A percentile compares a stretch with the other conserved stretches of the same genome.
These are phyloP conservation scores for Penelope pileata DNA, from an alignment of 2,113 vertebrate species.

Conservation along the genomic window DNA sequence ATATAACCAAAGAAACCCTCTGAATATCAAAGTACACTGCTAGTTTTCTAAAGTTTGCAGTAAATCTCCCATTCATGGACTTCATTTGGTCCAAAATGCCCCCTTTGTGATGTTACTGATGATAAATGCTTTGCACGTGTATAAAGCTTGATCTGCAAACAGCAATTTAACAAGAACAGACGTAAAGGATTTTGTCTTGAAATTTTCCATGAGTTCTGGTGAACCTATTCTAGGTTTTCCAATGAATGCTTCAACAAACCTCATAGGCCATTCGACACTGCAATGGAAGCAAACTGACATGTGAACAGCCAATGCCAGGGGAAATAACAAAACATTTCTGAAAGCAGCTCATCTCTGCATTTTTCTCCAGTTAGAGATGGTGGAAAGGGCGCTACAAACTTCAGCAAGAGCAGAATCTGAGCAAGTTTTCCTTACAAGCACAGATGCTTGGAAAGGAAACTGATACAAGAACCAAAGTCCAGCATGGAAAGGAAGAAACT, in stretches of 20 bases:
- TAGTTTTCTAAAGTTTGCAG: background rate
- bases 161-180: background rate
- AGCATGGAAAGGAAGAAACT: background rate
- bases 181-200: background rate
- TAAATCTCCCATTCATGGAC: background rate
- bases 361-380: background rate
- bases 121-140: background rate
- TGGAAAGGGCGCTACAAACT: background rate
- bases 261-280: background rate
- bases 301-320: background rate
- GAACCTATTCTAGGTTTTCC: background rate
- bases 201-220: background rate
- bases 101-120: background rate
- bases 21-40: background rate
- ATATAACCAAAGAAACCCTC: background rate
- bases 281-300: background rate
- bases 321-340: background rate
- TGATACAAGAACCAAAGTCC: background rate
- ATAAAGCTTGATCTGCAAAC: background rate
- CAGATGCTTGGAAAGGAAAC: background rate
- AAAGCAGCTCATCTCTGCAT: background rate
- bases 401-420: background rate
- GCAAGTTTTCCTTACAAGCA: background rate
- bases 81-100: background rate
- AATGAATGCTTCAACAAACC: background rate